Evolutionary conservation across 2,797 vertebrate species (phyloP).

Genomic region (Eleutherodactylus coqui): DNA sequence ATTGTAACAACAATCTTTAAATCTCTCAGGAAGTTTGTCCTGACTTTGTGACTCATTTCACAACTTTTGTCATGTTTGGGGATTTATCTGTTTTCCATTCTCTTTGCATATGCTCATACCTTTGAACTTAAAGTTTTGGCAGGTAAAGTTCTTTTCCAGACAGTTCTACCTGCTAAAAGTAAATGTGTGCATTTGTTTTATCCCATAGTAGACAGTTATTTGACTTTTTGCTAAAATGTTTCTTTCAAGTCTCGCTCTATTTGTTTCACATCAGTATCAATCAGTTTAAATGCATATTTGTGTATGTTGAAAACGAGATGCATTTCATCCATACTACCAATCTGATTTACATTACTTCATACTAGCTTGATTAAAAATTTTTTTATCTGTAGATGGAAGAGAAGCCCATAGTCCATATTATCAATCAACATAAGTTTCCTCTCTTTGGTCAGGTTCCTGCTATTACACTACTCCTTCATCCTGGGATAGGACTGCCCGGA

Average conservation of each 20-base stretch:
- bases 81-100: slow-evolving; percentile 8
- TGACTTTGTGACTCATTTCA: neutral
- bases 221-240: neutral
- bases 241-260: neutral
- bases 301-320: neutral
- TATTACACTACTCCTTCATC: too few species aligned
- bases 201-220: neutral
- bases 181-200: neutral
- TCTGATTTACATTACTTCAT: neutral
- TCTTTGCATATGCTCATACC: slow-evolving; percentile 21
- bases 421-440: too few species aligned
- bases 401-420: too few species aligned
- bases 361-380: too few species aligned
- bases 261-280: neutral
- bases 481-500: too few species aligned
- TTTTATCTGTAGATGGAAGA: too few species aligned
- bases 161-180: neutral
- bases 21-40: neutral
- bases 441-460: too few species aligned
- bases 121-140: slow-evolving; percentile 38
- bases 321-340: neutral
- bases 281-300: neutral
- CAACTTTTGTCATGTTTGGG: slow-evolving; percentile 18
- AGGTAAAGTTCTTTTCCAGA: slow-evolving; percentile 2
- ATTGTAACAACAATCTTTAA: neutral